Evolutionary conservation across 2,888 invertebrate genomes (phyloP).

Genomic region (Aleiodes alternator): DNA sequence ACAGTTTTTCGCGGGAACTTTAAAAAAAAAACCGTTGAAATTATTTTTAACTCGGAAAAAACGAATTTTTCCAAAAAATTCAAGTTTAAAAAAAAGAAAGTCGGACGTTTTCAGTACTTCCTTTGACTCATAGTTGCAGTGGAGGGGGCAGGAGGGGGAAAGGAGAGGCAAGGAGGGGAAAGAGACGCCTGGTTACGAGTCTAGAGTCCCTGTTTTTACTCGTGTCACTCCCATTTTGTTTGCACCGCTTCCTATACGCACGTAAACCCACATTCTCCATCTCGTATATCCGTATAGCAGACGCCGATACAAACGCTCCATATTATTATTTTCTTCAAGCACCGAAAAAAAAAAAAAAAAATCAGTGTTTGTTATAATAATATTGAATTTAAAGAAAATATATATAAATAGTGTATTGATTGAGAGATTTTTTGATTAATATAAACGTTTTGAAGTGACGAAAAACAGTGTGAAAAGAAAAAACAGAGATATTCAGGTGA

Average conservation of each 20-base stretch:
- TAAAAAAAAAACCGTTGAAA: too few species aligned
- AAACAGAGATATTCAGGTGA: slow-evolving; percentile 32
- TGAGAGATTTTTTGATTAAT: slow-evolving; percentile 33
- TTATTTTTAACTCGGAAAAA: too few species aligned
- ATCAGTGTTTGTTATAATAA: too few species aligned
- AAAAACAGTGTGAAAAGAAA: slow-evolving; percentile 3
- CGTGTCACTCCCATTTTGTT: slow-evolving; percentile 67
- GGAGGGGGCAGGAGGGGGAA: too few species aligned
- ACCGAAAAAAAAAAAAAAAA: too few species aligned
- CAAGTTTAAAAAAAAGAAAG: too few species aligned
- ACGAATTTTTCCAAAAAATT: too few species aligned
- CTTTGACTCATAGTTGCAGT: too few species aligned
- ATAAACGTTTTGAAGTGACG: slow-evolving; percentile 24
- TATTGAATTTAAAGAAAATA: too few species aligned
- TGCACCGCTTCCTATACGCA: slow-evolving; percentile 64
- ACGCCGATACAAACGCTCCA: slow-evolving; percentile 57
- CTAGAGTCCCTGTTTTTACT: slow-evolving; percentile 49
- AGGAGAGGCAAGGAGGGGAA: slow-evolving; percentile 9
- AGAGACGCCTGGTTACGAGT: slow-evolving; percentile 57
- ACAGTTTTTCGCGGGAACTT: too few species aligned
- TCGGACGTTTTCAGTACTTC: too few species aligned
- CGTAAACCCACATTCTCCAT: slow-evolving; percentile 52
- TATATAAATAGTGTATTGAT: slow-evolving; percentile 12
- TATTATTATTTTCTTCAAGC: slow-evolving; percentile 59
- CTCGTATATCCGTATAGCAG: slow-evolving; percentile 36